Base-by-base conservation (phyloP, 2,888 invertebrate genomes). In the Harpalus rufipes region DNA sequence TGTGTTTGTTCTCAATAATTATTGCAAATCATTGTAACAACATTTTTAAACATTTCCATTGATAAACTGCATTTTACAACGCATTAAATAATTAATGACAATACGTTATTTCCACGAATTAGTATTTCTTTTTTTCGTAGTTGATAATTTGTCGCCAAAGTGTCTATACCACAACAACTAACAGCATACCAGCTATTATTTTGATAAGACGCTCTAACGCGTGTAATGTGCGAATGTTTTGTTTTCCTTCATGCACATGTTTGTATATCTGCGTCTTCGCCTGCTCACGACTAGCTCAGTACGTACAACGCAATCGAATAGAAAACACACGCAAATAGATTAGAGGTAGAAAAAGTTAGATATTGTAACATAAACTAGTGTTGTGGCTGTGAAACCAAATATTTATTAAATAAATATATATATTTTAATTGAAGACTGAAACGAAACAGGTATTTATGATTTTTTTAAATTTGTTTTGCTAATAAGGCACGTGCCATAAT, bases 331-430 rank as follows among this genome's bases (percentile, higher is more conserved):
- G 84, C 44, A 65, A 32, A 72, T 72, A 56, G 32, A 32, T 51
- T 51, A 51, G 44, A 51, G 10, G 44, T 51, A 51, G 21, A 39
- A 79, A 78, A 25, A 12, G 14, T 14, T 76, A 56, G 76, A 14
- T 74, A 18, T 56, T 12, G 12, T 12, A 65, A 72, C 16, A 4
- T 32, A 18, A 72, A 76, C 76, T 51, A 81, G 81, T 81, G 81
- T 81, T 65, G 72, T 68, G 81, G 56, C 81, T 81, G 81, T 81
- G 81, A 16, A 32, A 65, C 21, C 63, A 41, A 18, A 61, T 61
- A 80, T 80, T 80, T 44, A 61, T 56, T 79, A 59, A 25, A 25
- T 25, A 25, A 25, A 25, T 25, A 2, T 25, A 25, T 25, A 25
- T n/a, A n/a, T 32, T 32, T 63, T 61, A 61, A 80, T 14, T 80